Conservation (phyloP, 1,140 invertebrate genomes). For the Neodiprion pinetum region DNA sequence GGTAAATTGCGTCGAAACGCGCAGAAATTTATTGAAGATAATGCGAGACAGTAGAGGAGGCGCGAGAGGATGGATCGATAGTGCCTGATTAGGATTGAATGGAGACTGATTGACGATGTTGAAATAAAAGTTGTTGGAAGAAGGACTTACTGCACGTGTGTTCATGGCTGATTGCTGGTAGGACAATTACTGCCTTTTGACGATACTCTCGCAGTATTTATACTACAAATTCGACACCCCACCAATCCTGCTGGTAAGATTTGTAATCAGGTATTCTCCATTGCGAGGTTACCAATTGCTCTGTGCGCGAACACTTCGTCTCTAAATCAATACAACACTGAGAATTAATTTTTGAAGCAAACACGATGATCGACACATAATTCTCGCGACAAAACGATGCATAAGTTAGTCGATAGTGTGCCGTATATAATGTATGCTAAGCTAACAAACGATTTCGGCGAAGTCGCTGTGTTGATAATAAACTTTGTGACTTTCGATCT, state of each 20-base stretch:
- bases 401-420: not conserved
- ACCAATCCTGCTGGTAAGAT: not conserved
- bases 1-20: no score
- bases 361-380: not conserved
- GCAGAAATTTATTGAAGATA: no score
- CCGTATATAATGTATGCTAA: not conserved
- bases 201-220: not conserved
- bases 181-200: not conserved
- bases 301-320: no score
- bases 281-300: no score
- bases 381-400: not conserved
- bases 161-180: not conserved
- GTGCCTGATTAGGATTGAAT: no score
- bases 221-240: not conserved
- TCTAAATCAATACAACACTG: no score
- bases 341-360: no score
- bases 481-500: not conserved
- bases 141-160: not conserved
- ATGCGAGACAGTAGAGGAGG: no score
- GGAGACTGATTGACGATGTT: no score
- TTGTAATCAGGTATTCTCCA: no score
- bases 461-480: not conserved
- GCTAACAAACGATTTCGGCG: not conserved
- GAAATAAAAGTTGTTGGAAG: not conserved
- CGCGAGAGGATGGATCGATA: no score